Evolutionary conservation across 1,140 invertebrate species (phyloP).

Genomic region (Agraylea sexmaculata): DNA sequence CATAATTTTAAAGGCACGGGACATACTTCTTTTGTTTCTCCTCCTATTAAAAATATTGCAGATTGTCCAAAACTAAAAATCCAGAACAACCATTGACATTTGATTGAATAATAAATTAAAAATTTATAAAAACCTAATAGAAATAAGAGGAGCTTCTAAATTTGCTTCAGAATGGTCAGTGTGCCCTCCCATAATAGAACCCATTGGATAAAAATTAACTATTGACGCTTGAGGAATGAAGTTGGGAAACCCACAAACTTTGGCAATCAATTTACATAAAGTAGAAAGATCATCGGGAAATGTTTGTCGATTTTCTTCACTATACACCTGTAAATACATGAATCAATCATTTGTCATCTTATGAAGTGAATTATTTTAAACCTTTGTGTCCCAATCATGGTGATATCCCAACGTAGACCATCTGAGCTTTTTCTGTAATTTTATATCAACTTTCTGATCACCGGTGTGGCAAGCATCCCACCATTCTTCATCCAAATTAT

Average conservation of each 20-base stretch:
- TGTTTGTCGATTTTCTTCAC: conserved; percentile 45
- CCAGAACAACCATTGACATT: conserved; percentile 5
- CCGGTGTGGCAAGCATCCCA: conserved; percentile 32
- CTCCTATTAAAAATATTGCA: conserved; percentile 77
- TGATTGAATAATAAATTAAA: conserved; percentile 1
- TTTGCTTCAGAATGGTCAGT: conserved; percentile 86
- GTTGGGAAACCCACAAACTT: conserved; percentile 45
- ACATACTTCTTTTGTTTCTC: conserved; percentile 46
- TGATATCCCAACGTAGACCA: conserved; percentile 93
- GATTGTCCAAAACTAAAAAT: conserved; percentile 70
- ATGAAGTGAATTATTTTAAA: conserved; percentile 28
- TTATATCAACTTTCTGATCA: conserved; percentile 26
- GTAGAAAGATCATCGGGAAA: conserved; percentile 62
- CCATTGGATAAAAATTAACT: conserved; percentile 87
- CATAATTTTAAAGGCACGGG: conserved; percentile 56
- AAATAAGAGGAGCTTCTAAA: conserved; percentile 73
- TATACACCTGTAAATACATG: conserved; percentile 48
- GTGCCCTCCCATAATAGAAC: conserved; percentile 81
- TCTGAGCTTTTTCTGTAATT: conserved; percentile 54
- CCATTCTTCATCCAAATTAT: conserved; percentile 34
- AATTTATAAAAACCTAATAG: conserved; percentile 50
- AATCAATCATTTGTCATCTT: no score
- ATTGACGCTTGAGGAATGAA: conserved; percentile 83
- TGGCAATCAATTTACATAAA: conserved; percentile 51
- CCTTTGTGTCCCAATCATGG: conserved; percentile 91